Conservation (phyloP, 2,797 vertebrate species). For the Kryptolebias ocellatus region DNA sequence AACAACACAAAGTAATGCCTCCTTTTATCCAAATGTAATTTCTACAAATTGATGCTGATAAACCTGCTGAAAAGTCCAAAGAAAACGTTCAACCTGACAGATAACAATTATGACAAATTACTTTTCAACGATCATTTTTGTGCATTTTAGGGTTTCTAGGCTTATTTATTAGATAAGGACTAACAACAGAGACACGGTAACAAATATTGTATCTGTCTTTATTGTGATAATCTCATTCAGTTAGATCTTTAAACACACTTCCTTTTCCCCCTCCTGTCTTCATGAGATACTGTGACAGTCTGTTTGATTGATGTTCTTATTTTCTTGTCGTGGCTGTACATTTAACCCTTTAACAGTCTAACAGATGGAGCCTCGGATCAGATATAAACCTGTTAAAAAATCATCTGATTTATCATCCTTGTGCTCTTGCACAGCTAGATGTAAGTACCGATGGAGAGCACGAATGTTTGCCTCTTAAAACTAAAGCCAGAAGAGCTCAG, state of each 20-base stretch:
- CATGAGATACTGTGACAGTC: conserved; percentile 28
- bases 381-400: conserved; percentile 21
- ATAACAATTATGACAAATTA: not conserved
- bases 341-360: conserved; percentile 38
- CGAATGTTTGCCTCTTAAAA: conserved; percentile 24
- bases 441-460: conserved; percentile 13
- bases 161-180: conserved; percentile 8
- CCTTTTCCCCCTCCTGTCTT: conserved; percentile 13
- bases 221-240: conserved; percentile 31
- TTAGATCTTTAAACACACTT: conserved; percentile 38
- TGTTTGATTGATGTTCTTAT: conserved; percentile 54
- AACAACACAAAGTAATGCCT: not conserved
- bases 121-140: not conserved
- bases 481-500: conserved; percentile 33
- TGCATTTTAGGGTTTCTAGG: conserved; percentile 3
- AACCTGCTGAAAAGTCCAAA: conserved; percentile 12
- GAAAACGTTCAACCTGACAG: not conserved
- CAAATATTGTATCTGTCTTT: conserved; percentile 18
- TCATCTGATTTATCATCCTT: conserved; percentile 26
- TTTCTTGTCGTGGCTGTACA: conserved; percentile 18
- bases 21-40: conserved; percentile 8
- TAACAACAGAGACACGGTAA: conserved; percentile 21
- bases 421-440: conserved; percentile 16
- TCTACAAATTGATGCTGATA: conserved; percentile 10
- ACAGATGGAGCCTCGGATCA: conserved; percentile 32